A percentile compares a stretch with the other conserved stretches of the same genome.
Evolutionary conservation across 2,113 vertebrate species (phyloP).

Genomic region (Solea solea): DNA sequence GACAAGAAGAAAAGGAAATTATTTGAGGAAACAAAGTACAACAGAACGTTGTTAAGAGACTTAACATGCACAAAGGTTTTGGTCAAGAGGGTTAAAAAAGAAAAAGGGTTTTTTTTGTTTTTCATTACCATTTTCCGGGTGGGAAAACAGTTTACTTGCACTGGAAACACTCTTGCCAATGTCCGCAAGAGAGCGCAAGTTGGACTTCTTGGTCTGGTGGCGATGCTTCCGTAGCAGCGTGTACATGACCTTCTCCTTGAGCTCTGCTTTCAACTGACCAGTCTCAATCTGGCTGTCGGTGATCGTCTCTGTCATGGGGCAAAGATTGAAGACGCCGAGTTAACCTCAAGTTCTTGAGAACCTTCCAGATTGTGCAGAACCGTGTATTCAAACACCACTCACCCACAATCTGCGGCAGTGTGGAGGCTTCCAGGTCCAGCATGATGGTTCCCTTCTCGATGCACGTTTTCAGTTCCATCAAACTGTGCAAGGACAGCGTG

Average conservation of each 20-base stretch:
- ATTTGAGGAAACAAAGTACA: too few relatives aligned
- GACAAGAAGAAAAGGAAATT: background rate
- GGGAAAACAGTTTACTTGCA: conserved; percentile 95
- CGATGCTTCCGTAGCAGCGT: conserved; percentile 93
- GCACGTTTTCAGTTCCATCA: conserved; percentile 93
- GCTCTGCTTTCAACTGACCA: conserved; percentile 88
- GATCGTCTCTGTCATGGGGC: conserved; percentile 85
- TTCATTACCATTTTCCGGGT: conserved; percentile 93
- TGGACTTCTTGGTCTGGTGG: conserved; percentile 99
- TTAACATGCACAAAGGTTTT: background rate
- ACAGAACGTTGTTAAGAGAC: background rate
- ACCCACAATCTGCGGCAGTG: conserved; percentile 95
- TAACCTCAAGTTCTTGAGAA: background rate
- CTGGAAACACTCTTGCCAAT: conserved; percentile 98
- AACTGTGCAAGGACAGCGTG: conserved; percentile 88
- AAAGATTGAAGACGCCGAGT: background rate
- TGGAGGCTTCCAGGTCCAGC: conserved; percentile 90
- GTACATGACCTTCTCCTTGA: conserved; percentile 95
- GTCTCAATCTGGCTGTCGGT: conserved; percentile 92
- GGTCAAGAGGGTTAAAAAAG: background rate
- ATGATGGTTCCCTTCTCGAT: conserved; percentile 95
- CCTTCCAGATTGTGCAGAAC: background rate
- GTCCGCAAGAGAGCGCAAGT: conserved; percentile 96
- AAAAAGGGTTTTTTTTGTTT: conserved; percentile 52
- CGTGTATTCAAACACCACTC: conserved; percentile 51